These are phyloP conservation scores for Aldabrachelys gigantea DNA, from an alignment of 2,113 vertebrate species.

Conservation along the genomic window DNA sequence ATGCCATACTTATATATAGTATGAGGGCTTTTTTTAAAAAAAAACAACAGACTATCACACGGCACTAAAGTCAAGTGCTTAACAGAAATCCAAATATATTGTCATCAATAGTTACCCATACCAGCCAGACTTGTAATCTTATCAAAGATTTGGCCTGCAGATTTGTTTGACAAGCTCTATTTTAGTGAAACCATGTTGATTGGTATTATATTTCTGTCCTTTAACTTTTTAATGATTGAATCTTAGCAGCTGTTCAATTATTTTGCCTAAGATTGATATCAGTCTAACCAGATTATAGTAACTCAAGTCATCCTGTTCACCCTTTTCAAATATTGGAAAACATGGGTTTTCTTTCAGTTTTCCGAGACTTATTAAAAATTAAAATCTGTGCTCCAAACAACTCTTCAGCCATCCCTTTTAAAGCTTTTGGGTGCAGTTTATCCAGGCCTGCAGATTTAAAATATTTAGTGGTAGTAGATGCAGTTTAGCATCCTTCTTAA, in stretches of 20 bases:
- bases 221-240: background rate
- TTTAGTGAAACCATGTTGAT: background rate
- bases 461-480: too few species aligned
- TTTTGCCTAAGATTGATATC: background rate
- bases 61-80: background rate
- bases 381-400: too few species aligned
- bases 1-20: background rate
- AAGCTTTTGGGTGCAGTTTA: too few species aligned
- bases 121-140: background rate
- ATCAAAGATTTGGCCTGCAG: background rate
- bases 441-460: too few species aligned
- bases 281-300: background rate
- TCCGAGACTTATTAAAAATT: too few species aligned
- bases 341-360: background rate
- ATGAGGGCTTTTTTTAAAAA: background rate
- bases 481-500: too few species aligned
- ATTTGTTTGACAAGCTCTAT: background rate
- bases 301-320: background rate
- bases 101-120: background rate
- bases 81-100: background rate
- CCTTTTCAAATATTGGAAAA: too few species aligned
- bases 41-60: background rate
- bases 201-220: background rate
- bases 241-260: background rate
- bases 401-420: too few species aligned